phyloP scores from a whole-genome alignment of 2,888 invertebrate genomes.

The Drosophila atripex region DNA sequence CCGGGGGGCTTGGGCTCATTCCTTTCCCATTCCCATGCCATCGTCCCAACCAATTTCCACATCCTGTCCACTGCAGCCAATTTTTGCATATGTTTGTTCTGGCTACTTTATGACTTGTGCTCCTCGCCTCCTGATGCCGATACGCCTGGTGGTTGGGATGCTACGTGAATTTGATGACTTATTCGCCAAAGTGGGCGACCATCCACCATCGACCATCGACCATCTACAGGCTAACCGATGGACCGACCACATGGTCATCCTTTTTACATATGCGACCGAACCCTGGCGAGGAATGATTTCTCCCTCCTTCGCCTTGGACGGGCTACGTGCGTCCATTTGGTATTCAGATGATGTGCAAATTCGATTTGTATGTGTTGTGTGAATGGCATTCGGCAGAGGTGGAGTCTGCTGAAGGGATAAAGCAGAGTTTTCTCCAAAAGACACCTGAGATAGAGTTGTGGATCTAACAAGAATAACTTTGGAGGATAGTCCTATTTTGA shows the following conservation, averaged over 20 bases:
- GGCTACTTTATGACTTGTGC: slow-evolving; percentile 69
- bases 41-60: slow-evolving; percentile 49
- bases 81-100: slow-evolving; percentile 80
- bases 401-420: slow-evolving; percentile 22
- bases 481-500: neutral
- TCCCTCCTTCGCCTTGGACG: slow-evolving; percentile 15
- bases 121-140: slow-evolving; percentile 32
- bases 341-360: slow-evolving; percentile 83
- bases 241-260: slow-evolving; percentile 58
- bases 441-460: neutral
- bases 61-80: slow-evolving; percentile 50
- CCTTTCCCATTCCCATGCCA: slow-evolving; percentile 22
- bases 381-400: slow-evolving; percentile 48
- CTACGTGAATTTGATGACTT: slow-evolving; percentile 79
- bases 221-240: slow-evolving; percentile 38
- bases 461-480: neutral
- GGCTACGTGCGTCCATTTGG: slow-evolving; percentile 82
- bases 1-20: neutral
- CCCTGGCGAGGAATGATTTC: slow-evolving; percentile 32
- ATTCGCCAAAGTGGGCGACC: slow-evolving; percentile 69
- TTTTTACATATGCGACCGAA: slow-evolving; percentile 61
- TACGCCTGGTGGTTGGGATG: slow-evolving; percentile 42
- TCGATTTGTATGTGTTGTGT: slow-evolving; percentile 76
- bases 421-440: neutral
- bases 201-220: slow-evolving; percentile 22